phyloP scores from a whole-genome alignment of 2,888 invertebrate genomes.

The Lasioglossum calceatum region DNA sequence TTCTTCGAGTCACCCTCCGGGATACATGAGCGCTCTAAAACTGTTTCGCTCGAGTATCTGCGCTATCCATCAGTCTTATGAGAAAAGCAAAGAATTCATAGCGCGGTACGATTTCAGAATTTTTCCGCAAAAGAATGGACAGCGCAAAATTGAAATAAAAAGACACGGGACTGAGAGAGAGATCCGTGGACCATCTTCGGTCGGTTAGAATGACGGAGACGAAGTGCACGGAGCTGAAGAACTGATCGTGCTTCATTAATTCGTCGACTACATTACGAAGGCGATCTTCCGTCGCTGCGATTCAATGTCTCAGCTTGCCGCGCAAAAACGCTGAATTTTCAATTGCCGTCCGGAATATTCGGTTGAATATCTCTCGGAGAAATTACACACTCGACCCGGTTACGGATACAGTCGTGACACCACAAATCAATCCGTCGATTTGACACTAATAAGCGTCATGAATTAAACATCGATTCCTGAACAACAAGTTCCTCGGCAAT shows the following conservation, averaged over 20 bases:
- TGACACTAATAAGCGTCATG: not conserved
- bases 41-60: constrained; percentile 38
- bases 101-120: constrained; percentile 8
- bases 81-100: constrained; percentile 22
- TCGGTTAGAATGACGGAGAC: not conserved
- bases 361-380: not conserved
- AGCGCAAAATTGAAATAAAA: not conserved
- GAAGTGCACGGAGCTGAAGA: not conserved
- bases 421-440: not conserved
- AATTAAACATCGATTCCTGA: constrained; percentile 2
- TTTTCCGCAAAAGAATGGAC: not conserved
- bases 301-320: no score
- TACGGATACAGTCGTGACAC: not conserved
- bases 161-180: not conserved
- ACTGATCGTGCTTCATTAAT: not conserved
- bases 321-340: not conserved
- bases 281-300: constrained; percentile 21
- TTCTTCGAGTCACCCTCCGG: constrained; percentile 26
- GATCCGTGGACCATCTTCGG: constrained; percentile 11
- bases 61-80: not conserved
- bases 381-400: not conserved
- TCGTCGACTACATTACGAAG: not conserved
- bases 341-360: not conserved
- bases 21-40: constrained; percentile 33
- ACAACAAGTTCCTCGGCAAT: not conserved